phyloP scores from a whole-genome alignment of 2,888 invertebrate genomes.

The Boloria selene region DNA sequence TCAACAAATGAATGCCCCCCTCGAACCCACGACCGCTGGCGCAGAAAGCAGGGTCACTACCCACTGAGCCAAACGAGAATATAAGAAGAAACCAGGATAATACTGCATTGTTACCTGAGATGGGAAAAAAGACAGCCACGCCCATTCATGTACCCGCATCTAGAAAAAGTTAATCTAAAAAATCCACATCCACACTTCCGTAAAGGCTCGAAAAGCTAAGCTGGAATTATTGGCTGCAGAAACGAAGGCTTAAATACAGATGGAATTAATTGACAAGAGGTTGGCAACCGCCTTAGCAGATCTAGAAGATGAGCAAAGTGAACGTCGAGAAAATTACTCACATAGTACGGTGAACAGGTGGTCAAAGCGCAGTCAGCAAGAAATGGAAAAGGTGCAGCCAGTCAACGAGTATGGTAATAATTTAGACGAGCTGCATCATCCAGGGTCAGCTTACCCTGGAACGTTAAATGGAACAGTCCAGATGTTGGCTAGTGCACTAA shows the following conservation, averaged over 20 bases:
- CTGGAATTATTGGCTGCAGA: slow-evolving; percentile 14
- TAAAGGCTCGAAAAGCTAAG: no score
- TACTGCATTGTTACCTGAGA: no score
- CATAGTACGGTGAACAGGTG: slow-evolving; percentile 29
- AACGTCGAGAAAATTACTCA: background rate
- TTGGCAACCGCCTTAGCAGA: slow-evolving; percentile 24
- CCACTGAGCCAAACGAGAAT: no score
- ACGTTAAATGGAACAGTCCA: slow-evolving; percentile 23
- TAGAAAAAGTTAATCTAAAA: no score
- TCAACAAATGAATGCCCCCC: no score
- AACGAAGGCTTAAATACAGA: slow-evolving; percentile 19
- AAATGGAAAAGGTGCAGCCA: slow-evolving; percentile 22
- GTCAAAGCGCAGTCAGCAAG: slow-evolving; percentile 28
- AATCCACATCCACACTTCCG: no score
- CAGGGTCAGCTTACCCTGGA: background rate
- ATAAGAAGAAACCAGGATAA: no score
- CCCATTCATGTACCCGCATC: no score
- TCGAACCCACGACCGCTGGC: no score
- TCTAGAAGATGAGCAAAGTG: slow-evolving; percentile 1
- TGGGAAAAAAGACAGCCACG: no score
- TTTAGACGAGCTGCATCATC: background rate
- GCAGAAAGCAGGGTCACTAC: no score
- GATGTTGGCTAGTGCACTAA: slow-evolving; percentile 34
- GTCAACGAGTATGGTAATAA: slow-evolving; percentile 16
- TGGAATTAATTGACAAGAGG: slow-evolving; percentile 28